Evolutionary conservation across 2,113 vertebrate species (phyloP), one percentile per base, ranked within the genome.

Genomic region (Telmatochromis bifrenatus): DNA sequence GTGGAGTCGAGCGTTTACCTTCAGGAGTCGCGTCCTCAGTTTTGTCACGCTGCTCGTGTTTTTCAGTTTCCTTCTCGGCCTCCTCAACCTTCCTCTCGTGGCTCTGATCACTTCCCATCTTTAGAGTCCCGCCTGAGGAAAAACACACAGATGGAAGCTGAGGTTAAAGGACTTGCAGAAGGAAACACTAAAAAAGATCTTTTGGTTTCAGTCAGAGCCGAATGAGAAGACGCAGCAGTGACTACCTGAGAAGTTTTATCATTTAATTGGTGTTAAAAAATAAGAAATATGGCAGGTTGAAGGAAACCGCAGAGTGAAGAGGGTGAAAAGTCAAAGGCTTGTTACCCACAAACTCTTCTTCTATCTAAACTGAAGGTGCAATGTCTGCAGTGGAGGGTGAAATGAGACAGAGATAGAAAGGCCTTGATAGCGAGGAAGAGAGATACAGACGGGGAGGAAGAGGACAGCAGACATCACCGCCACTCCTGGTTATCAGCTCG

Each of bases 61-160:
- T 45, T 0, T 91, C 70, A 0, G 31, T 5, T 42, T 82, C n/a
- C 5, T 81, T 17, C 6, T 51, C 9, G 3, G 3, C 17, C 42
- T 86, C 56, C 23, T 85, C 80, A 1, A 26, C 55, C 70, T 51
- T 17, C 54, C 5, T 81, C 86, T 88, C 60, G 0, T 14, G 47
- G 85, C 86, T 95, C 88, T 90, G 88, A 8, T 56, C 91, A 42
- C 82, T 89, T 83, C 86, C 94, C 94, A 95, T 94, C 26, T 9
- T 84, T 42, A 3, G 9, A 35, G 15, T 31, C 35, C 55, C 47
- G 81, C 79, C 91, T 92, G 83, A 8, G 8, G 4, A 28, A 4
- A 58, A 7, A 1, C 10, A 58, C 79, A 86, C 45, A 85, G 14
- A 15, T 45, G 33, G 12, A 75, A 17, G 39, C 9, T 11, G 39